Evolutionary conservation across 2,113 vertebrate genomes (phyloP), one percentile per base, ranked within the genome.

Genomic region (Phyllostomus hastatus): DNA sequence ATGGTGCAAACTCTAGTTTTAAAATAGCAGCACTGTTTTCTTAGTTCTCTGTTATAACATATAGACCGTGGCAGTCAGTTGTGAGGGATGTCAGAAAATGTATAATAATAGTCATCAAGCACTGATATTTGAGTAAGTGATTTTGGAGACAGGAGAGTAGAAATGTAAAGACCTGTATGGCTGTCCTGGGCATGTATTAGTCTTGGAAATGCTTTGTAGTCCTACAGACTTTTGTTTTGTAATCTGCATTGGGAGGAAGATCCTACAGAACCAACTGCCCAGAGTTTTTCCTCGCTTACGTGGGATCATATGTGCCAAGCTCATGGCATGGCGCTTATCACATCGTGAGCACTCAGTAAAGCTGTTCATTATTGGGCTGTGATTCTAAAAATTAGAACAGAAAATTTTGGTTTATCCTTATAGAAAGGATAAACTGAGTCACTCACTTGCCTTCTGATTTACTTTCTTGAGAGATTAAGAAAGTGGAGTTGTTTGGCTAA

Each of bases 391-490:
- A 72, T 41, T 66, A 90, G 46, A 78, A 38, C n/a, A 59, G 59
- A 28, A 61, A 11, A 80, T 84, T 94, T 46, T 61, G 66, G 38
- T 67, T 72, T 59, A 28, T 59, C 41, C 17, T 87, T 79, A 22
- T 50, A n/a, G 61, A 95, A 33, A 66, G 50, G 50, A 52, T 52
- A 52, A 22, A 66, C 7, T 43, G 35, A 46, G 73, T 97, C 75
- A 38, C 26, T 76, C 7, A 76, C 50, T 83, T 91, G 57, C 33
- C 15, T 19, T 87, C n/a, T 46, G 57, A 79, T 90, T 85, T 76
- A 17, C 20, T 93, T 96, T 84, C 43, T 67, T 84, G 28, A 26
- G 31, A 90, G 41, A 88, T 24, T 95, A 52, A 95, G 54, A 86
- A 76, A 94, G 17, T 8, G 20, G 6, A 28, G 1, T 50, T 33